Evolutionary conservation across 1,140 invertebrate species (phyloP), one percentile per base, ranked within the genome.

Genomic region (Xylocopa sonorina): DNA sequence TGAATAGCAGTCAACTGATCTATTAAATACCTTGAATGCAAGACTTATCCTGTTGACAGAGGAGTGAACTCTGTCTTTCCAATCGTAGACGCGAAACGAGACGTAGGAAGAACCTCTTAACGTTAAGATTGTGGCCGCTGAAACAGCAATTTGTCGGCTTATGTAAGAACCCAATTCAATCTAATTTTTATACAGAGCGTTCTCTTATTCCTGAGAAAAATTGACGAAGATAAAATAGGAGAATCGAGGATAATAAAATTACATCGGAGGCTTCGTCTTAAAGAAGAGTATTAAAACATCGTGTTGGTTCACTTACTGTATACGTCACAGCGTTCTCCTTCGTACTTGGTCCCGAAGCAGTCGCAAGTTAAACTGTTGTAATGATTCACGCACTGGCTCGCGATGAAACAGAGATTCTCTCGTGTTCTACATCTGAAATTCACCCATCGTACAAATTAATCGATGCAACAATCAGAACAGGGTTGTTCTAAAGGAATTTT

Each of bases 81-180:
- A 98, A 87, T 98, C 96, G 89, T 98, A 98, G 21, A 98, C 96
- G 66, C 97, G 94, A 91, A 98, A 98, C 1, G 97, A 98, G 1
- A 99, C 95, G 93, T 97, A 98, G 38, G 98, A 98, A 68, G 97
- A 98, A 0, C 98, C 98, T 80, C 97, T 94, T 16, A 98, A 92
- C 0, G 98, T 98, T 38, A 98, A 93, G 73, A 97, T 95, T 1
- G 97, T 98, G 5, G 97, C 96, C 92, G 96, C 97, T 98, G 89
- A 78, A 85, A 79, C 29, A 7, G 2, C 7, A 57, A 29, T 29
- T 29, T 14, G 2, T 38, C 21, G 29, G 14, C 2, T 60, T n/a
- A 34, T 34, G 5, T 32, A 34, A n/a, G 16, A 60, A 1, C 2
- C 16, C 16, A 46, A 1, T 46, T 0, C 1, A 46, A 16, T 16